Percentiles rank a stretch among this genome's conserved stretches.
Conservation (phyloP, 2,113 vertebrate genomes). For the Cathartes aura region DNA sequence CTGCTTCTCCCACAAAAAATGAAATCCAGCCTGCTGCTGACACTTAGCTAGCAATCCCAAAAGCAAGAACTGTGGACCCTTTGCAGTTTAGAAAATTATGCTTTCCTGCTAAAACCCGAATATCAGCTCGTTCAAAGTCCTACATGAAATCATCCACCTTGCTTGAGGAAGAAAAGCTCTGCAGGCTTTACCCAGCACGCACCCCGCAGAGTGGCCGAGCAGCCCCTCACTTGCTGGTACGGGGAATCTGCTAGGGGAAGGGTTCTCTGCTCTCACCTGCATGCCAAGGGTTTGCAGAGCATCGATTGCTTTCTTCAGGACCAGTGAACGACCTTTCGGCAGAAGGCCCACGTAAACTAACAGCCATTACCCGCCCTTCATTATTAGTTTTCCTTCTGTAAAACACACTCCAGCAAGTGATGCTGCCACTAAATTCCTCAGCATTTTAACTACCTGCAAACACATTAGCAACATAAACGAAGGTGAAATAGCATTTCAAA, state of each 20-base stretch:
- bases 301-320: neutral
- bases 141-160: neutral
- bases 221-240: neutral
- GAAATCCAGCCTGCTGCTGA: conserved; percentile 23
- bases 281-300: neutral
- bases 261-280: neutral
- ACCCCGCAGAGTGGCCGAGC: neutral
- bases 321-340: neutral
- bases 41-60: neutral
- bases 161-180: neutral
- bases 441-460: neutral
- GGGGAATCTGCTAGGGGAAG: neutral
- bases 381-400: neutral
- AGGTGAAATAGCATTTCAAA: neutral
- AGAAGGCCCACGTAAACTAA: neutral
- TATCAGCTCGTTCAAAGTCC: neutral
- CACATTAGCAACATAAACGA: neutral
- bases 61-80: neutral
- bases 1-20: conserved; percentile 15
- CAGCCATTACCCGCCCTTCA: neutral
- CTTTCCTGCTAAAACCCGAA: neutral
- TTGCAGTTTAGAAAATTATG: neutral
- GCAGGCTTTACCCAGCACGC: neutral
- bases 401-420: conserved; percentile 20
- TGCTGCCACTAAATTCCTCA: neutral